These are phyloP conservation scores for Punctoribates punctum DNA, from an alignment of 2,888 invertebrate genomes.

Conservation along the genomic window DNA sequence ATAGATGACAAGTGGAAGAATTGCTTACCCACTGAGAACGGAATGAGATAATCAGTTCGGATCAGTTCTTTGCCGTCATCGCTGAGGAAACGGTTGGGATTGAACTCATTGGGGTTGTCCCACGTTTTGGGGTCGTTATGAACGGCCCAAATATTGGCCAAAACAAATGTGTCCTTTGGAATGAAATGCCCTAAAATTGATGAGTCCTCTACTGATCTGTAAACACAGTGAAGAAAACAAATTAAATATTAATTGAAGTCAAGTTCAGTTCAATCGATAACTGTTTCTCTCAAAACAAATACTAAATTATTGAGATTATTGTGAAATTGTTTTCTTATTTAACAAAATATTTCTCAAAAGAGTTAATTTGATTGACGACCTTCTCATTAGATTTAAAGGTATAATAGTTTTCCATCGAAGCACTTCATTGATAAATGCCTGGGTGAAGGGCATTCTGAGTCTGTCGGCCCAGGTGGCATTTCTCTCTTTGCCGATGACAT, in stretches of 20 bases:
- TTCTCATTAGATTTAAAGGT: slow-evolving; percentile 47
- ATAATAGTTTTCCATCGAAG: slow-evolving; percentile 64
- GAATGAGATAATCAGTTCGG: slow-evolving; percentile 46
- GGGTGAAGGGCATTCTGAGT: slow-evolving; percentile 72
- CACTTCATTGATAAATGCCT: slow-evolving; percentile 71
- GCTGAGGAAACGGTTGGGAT: slow-evolving; percentile 47
- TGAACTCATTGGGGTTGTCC: slow-evolving; percentile 46
- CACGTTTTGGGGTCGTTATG: too few species aligned
- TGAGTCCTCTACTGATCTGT: slow-evolving; percentile 46
- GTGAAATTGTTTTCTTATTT: too few species aligned
- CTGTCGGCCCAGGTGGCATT: slow-evolving; percentile 58
- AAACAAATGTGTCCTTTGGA: slow-evolving; percentile 46
- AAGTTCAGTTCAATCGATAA: too few species aligned
- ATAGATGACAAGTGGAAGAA: too few species aligned
- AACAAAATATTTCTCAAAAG: too few species aligned
- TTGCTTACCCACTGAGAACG: slow-evolving; percentile 46
- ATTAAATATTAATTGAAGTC: too few species aligned
- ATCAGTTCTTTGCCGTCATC: slow-evolving; percentile 45
- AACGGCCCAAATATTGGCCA: slow-evolving; percentile 48
- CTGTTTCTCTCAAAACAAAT: too few species aligned
- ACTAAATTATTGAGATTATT: too few species aligned
- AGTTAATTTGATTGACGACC: slow-evolving; percentile 45
- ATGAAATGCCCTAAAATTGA: slow-evolving; percentile 45
- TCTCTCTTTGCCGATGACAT: slow-evolving; percentile 60
- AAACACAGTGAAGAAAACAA: too few species aligned